Evolutionary conservation across 2,113 vertebrate genomes (phyloP), one percentile per base, ranked within the genome.

Genomic region (Cacatua alba): DNA sequence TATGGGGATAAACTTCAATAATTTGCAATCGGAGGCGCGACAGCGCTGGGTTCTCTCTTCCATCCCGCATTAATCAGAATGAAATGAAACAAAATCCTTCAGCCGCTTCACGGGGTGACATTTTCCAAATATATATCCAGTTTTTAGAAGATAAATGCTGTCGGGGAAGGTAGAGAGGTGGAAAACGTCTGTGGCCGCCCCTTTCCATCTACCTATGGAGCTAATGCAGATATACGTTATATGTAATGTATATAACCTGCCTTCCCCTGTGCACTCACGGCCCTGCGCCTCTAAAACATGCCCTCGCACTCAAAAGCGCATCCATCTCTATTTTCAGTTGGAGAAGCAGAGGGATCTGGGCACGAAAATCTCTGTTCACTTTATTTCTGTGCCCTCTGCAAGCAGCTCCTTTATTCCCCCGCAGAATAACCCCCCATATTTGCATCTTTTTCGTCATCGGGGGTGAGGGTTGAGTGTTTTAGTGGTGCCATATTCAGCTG

Each of bases 1-100:
- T 96, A 96, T 95, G 90, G 91, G 97, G 94, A 96, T 92, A 94
- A 97, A 97, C 96, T 94, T 93, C 94, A 85, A 82, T 70, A 85
- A 82, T 85, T 95, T 33, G 77, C 96, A 65, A 72, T 28, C 39
- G 95, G 49, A 20, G n/a, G 59, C 25, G 51, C 39, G 65, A 2
- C 25, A 31, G 71, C 23, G 14, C 75, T 79, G 81, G 65, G 52
- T 10, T 67, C 81, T 23, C 62, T 51, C 82, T 69, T 51, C 86
- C 86, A 84, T 19, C 80, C 52, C 44, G 53, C 65, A 33, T 92
- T 51, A 39, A 82, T 86, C 78, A 55, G 86, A 59, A 72, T 26
- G 49, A 86, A 94, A 86, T 1, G 77, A 53, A 81, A 48, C 10
- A 44, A 71, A 92, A 95, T 64, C 75, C 41, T 75, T 59, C 51